phyloP scores from a whole-genome alignment of 2,888 invertebrate genomes.

The Ormyrus thymus region DNA sequence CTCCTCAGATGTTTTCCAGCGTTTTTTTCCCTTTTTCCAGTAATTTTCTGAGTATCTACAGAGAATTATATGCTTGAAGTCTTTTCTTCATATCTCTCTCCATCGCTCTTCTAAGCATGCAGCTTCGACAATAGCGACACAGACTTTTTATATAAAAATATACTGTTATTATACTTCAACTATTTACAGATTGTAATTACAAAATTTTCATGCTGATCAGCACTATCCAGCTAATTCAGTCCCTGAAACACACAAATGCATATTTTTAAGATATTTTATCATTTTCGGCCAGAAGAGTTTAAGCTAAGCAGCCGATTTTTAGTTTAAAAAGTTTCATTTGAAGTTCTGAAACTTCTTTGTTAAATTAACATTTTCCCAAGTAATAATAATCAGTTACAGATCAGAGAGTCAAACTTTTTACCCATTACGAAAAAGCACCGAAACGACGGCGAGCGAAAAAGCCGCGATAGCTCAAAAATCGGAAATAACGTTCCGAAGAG shows the following conservation, averaged over 20 bases:
- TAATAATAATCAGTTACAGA: too few relatives aligned
- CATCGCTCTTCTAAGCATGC: constrained; percentile 28
- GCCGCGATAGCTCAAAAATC: too few relatives aligned
- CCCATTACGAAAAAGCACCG: too few relatives aligned
- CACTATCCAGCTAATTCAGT: constrained; percentile 34
- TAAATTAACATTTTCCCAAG: too few relatives aligned
- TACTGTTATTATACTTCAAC: constrained; percentile 33
- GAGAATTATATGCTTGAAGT: constrained; percentile 39
- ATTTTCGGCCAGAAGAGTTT: too few relatives aligned
- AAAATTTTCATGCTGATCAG: constrained; percentile 1
- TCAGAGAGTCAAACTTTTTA: too few relatives aligned
- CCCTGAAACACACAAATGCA: constrained; percentile 17
- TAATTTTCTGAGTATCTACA: constrained; percentile 23
- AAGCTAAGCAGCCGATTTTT: too few relatives aligned
- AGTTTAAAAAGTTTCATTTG: too few relatives aligned
- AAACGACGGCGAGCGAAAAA: too few relatives aligned
- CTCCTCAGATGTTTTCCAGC: neutral
- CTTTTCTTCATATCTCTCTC: constrained; percentile 51
- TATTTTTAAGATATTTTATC: too few relatives aligned
- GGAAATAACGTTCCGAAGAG: too few relatives aligned
- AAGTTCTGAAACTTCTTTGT: too few relatives aligned
- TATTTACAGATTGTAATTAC: constrained; percentile 48
- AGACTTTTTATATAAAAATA: constrained; percentile 44
- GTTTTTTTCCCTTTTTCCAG: neutral
- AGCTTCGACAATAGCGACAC: constrained; percentile 37